Conservation (phyloP, 2,888 invertebrate species). For the Tuta absoluta region DNA sequence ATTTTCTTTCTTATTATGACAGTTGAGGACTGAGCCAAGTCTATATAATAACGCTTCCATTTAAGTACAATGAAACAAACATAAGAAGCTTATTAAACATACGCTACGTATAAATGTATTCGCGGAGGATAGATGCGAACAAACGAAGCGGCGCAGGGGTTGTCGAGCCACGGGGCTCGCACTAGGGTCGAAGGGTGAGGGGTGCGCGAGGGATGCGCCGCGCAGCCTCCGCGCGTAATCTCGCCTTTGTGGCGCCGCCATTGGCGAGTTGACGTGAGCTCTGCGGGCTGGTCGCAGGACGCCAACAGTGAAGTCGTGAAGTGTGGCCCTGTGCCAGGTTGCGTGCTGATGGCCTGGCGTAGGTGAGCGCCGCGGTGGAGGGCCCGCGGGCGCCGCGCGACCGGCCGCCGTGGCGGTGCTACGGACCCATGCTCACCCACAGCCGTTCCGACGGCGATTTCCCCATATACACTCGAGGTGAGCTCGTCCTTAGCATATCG, state of each 20-base stretch:
- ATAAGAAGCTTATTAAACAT: slow-evolving; percentile 8
- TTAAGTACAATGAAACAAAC: background rate
- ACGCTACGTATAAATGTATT: background rate
- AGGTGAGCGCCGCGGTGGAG: slow-evolving; percentile 77
- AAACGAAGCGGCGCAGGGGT: slow-evolving; percentile 34
- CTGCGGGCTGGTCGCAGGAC: slow-evolving; percentile 59
- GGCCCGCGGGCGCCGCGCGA: slow-evolving; percentile 77
- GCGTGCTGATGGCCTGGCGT: slow-evolving; percentile 65
- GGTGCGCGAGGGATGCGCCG: slow-evolving; percentile 70
- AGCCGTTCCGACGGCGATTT: slow-evolving; percentile 93
- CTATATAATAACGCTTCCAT: background rate
- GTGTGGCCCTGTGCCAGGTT: slow-evolving; percentile 61
- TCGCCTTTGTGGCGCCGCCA: slow-evolving; percentile 70
- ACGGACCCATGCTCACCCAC: slow-evolving; percentile 90
- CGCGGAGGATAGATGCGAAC: slow-evolving; percentile 15
- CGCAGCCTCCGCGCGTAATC: slow-evolving; percentile 70
- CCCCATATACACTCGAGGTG: slow-evolving; percentile 90
- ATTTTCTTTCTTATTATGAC: background rate
- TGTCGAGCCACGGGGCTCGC: slow-evolving; percentile 43
- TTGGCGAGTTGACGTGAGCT: slow-evolving; percentile 62
- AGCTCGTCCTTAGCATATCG: slow-evolving; percentile 44
- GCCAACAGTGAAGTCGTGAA: slow-evolving; percentile 53
- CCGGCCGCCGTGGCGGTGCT: slow-evolving; percentile 82
- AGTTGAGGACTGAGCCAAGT: background rate
- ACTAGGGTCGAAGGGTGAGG: slow-evolving; percentile 58